phyloP scores from a whole-genome alignment of 2,113 vertebrate species.

The Arizona elegans region DNA sequence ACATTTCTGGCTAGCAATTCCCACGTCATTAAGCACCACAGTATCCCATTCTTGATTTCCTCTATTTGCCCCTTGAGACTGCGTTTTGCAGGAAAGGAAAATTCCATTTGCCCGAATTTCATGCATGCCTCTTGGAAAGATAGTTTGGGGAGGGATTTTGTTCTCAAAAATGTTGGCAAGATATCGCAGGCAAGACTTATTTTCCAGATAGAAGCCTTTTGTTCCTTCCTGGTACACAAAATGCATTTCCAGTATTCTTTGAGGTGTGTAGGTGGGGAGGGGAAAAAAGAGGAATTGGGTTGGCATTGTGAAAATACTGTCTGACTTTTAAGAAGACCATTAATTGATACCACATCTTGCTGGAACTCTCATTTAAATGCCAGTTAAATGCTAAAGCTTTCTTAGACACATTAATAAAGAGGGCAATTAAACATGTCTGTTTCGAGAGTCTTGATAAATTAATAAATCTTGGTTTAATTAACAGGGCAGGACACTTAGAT shows the following conservation, averaged over 20 bases:
- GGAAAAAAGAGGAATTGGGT: conserved; percentile 31
- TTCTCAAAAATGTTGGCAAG: conserved; percentile 40
- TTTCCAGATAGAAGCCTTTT: conserved; percentile 43
- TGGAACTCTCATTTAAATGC: conserved; percentile 62
- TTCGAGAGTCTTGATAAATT: conserved; percentile 57
- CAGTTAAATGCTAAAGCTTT: conserved; percentile 62
- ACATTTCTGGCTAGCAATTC: background rate
- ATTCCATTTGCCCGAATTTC: background rate
- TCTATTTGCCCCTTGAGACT: background rate
- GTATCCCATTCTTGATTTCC: background rate
- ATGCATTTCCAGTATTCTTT: conserved; percentile 20
- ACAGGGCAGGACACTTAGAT: conserved; percentile 29
- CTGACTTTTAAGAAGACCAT: conserved; percentile 61
- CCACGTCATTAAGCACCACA: background rate
- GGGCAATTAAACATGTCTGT: conserved; percentile 58
- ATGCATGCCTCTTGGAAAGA: background rate
- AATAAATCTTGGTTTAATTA: conserved; percentile 63
- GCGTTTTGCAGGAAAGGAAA: background rate
- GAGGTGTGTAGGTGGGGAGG: conserved; percentile 18
- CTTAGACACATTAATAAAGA: conserved; percentile 60
- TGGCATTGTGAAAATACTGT: conserved; percentile 54
- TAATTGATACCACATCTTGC: conserved; percentile 64
- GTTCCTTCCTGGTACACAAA: background rate
- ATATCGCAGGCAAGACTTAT: background rate
- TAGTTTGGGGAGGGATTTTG: conserved; percentile 21